A percentile compares a stretch with the other conserved stretches of the same genome.
phyloP scores from a whole-genome alignment of 2,797 vertebrate species.

The Takifugu rubripes region DNA sequence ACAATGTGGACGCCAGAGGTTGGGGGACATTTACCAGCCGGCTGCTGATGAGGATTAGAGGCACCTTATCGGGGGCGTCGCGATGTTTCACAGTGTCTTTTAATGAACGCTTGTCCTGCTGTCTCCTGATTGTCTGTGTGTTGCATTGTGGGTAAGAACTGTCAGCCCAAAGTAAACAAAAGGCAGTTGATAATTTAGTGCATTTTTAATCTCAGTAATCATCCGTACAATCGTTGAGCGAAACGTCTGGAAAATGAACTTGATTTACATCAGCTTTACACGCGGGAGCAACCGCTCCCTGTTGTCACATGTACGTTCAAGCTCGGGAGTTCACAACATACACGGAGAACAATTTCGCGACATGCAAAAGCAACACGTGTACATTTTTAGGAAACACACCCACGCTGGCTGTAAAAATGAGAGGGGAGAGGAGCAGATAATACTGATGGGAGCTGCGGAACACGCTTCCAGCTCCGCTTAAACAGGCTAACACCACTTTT shows the following conservation, averaged over 20 bases:
- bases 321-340: constrained; percentile 47
- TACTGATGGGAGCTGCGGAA: constrained; percentile 30
- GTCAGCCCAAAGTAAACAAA: background rate
- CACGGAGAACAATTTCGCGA: constrained; percentile 49
- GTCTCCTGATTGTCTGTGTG: constrained; percentile 4
- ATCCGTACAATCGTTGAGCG: constrained; percentile 53
- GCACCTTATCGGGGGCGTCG: constrained; percentile 63
- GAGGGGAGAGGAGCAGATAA: constrained; percentile 39
- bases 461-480: constrained; percentile 28
- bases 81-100: constrained; percentile 32
- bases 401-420: constrained; percentile 27
- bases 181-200: constrained; percentile 59
- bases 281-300: constrained; percentile 38
- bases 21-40: constrained; percentile 65
- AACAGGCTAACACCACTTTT: constrained; percentile 40
- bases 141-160: constrained; percentile 5
- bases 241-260: constrained; percentile 54
- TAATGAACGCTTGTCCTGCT: constrained; percentile 2
- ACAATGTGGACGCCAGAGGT: constrained; percentile 75
- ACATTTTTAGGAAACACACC: constrained; percentile 54
- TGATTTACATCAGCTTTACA: constrained; percentile 56
- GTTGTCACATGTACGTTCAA: constrained; percentile 45
- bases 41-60: constrained; percentile 73
- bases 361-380: constrained; percentile 47
- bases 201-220: constrained; percentile 65